These are phyloP conservation scores for Amphiprion clarkii DNA, from an alignment of 2,797 vertebrate species.

Conservation along the genomic window DNA sequence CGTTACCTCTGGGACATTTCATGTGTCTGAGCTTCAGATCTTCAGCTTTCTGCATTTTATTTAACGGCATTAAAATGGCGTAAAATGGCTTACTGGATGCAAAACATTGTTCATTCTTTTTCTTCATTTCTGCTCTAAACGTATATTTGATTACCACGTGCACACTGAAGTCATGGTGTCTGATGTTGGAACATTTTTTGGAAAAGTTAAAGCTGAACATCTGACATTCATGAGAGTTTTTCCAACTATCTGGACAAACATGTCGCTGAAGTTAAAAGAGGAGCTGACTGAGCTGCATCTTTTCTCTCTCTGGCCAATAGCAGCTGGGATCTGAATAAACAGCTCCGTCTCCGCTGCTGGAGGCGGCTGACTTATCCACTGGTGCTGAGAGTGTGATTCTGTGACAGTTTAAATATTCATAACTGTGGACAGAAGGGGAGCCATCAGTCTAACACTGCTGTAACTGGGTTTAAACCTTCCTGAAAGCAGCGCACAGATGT, in stretches of 20 bases:
- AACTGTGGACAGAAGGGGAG: conserved; percentile 75
- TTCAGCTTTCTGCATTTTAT: too few species aligned
- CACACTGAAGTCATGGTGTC: not conserved
- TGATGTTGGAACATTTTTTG: not conserved
- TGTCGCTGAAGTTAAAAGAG: conserved; percentile 35
- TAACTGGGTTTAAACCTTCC: conserved; percentile 82
- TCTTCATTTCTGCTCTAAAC: too few species aligned
- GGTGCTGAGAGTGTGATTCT: conserved; percentile 68
- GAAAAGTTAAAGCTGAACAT: not conserved
- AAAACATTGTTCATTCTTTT: too few species aligned
- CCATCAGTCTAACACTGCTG: conserved; percentile 76
- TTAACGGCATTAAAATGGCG: too few species aligned
- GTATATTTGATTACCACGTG: not conserved
- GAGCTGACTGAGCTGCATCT: conserved; percentile 41
- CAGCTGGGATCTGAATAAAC: conserved; percentile 76
- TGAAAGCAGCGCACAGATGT: conserved; percentile 84
- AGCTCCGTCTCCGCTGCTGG: conserved; percentile 66
- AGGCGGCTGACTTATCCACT: conserved; percentile 63
- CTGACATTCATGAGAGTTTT: not conserved
- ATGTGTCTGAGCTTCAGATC: too few species aligned
- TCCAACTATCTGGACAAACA: conserved; percentile 29
- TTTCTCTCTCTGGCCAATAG: conserved; percentile 45
- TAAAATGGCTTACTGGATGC: too few species aligned
- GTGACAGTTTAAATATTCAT: conserved; percentile 86
- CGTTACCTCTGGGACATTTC: too few species aligned